Conservation (phyloP, 2,113 vertebrate genomes). For the Cromileptes altivelis region DNA sequence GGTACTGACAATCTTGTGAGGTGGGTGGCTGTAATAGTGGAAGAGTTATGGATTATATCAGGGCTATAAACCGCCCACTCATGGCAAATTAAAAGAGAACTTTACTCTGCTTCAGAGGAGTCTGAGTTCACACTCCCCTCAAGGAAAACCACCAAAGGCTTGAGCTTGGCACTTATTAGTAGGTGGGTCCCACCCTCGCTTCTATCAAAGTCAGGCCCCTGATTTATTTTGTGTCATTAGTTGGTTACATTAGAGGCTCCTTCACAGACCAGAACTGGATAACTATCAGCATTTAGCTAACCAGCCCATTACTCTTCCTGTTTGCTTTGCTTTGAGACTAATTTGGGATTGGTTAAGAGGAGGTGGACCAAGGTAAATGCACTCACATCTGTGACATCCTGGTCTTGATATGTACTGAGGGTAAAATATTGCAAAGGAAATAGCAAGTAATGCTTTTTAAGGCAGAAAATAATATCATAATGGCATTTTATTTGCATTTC, state of each 20-base stretch:
- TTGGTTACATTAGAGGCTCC: constrained; percentile 38
- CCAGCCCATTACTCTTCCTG: neutral
- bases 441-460: neutral
- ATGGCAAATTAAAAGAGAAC: constrained; percentile 75
- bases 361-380: neutral
- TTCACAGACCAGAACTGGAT: constrained; percentile 43
- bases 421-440: neutral
- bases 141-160: constrained; percentile 73
- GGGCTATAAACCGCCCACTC: constrained; percentile 76
- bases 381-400: neutral
- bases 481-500: neutral
- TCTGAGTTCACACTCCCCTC: constrained; percentile 66
- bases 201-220: constrained; percentile 65
- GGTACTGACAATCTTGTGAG: constrained; percentile 49
- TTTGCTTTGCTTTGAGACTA: constrained; percentile 29
- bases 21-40: constrained; percentile 73
- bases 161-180: constrained; percentile 69
- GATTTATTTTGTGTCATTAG: constrained; percentile 72
- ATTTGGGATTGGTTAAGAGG: neutral
- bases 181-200: constrained; percentile 57
- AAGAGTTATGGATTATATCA: constrained; percentile 79
- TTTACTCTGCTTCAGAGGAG: constrained; percentile 70
- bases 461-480: neutral
- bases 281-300: constrained; percentile 9
- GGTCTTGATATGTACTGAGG: neutral